Evolutionary conservation across 2,113 vertebrate genomes (phyloP), one percentile per base, ranked within the genome.

Genomic region (Corythoichthys intestinalis): DNA sequence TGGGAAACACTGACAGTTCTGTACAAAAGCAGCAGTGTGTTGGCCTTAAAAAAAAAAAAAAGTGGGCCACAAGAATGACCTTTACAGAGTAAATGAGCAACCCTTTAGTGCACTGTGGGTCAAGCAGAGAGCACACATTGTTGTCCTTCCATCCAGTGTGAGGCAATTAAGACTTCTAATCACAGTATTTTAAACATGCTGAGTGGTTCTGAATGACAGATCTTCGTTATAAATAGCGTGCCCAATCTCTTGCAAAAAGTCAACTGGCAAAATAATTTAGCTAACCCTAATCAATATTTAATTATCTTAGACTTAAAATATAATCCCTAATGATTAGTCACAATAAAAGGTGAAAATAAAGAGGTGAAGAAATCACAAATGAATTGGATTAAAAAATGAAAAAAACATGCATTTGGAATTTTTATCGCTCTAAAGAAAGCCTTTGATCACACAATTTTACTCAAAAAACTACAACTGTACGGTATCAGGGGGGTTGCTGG

Each of bases 21-120:
- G 7, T 65, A 67, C 14, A 80, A 59, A 39, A 71, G 61, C 57
- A 69, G 66, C 35, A n/a, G 0, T 6, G 49, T 54, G 15, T 79
- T 65, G 64, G 68, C 74, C 86, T 78, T 79, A 65, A 65, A 66
- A 84, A 75, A 4, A 34, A 56, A 35, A 13, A 56, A 35, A 35
- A 34, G 34, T 35, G 74, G 76, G 75, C 14, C 53, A 71, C 12
- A 60, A 60, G 6, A 47, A 65, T 15, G 38, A 71, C 28, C 38
- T 74, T 62, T 13, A 68, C 49, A 8, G 37, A n/a, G 15, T 59
- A 65, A 79, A 77, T 68, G 0, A 73, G 49, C 66, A 58, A 5
- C 3, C 6, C 37, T n/a, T 67, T 41, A 47, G 12, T 2, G 58
- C 60, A 68, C 35, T 47, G 41, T 17, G 46, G 65, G 28, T 74